Evolutionary conservation across 2,113 vertebrate genomes (phyloP), one percentile per base, ranked within the genome.

Genomic region (Dermatemys mawii): DNA sequence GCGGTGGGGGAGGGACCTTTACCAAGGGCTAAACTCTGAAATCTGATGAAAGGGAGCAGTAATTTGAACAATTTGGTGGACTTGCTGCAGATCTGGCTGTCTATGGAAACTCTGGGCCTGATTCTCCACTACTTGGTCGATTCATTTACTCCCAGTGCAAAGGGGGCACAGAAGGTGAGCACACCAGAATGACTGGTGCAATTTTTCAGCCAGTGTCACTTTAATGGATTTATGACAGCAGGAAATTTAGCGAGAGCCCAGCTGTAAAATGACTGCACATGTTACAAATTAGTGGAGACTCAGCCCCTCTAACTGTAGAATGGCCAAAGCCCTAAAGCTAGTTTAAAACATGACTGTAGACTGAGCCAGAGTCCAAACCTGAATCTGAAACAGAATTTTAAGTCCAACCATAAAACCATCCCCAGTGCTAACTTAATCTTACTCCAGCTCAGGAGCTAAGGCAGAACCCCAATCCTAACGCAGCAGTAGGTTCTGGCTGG

Each of bases 131-230:
- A 3, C 63, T 78, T 38, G 8, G 17, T 67, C 21, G n/a, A 67
- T 67, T 89, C 2, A 0, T 81, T 89, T 76, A 55, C 27, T 10
- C 10, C 51, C 60, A 2, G 0, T 24, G 26, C 0, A 0, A 16
- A 29, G 11, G 17, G 16, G 41, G 32, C 41, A 54, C 5, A 83
- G 90, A 86, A 38, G 4, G 10, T 9, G n/a, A 46, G 4, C 0
- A 0, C 84, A 6, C 51, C 0, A 0, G 44, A 81, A 11, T 53
- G 2, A 57, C 70, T 50, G 70, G 14, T 14, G 19, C 90, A 50
- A 27, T 35, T 10, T 86, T 27, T 57, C 75, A 80, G 11, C 57
- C 49, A 49, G n/a, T 78, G 49, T 86, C 3, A 32, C 41, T 51
- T 60, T 1, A 3, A 22, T 78, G 57, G 78, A 70, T 75, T 44